phyloP scores from a whole-genome alignment of 92 coral and sea anemone genomes.

The Micromussa lordhowensis region DNA sequence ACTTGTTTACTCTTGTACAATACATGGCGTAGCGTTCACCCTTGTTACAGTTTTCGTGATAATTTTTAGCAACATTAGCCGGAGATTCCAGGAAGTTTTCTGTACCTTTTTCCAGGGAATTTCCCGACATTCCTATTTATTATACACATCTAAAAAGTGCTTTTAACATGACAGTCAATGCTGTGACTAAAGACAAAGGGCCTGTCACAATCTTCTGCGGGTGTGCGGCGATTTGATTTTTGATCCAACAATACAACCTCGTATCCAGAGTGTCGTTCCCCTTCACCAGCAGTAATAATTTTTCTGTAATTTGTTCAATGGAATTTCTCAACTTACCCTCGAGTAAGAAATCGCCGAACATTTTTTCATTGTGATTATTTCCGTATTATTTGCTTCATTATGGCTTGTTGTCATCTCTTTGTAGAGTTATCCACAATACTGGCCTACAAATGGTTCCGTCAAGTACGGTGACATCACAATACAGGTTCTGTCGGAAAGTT shows the following conservation, averaged over 20 bases:
- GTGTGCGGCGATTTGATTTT: too few relatives aligned
- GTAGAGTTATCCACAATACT: conserved; percentile 57
- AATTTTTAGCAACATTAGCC: too few relatives aligned
- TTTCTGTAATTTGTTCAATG: neutral
- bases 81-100: too few relatives aligned
- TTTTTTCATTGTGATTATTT: neutral
- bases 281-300: neutral
- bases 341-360: neutral
- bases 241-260: neutral
- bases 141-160: too few relatives aligned
- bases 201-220: too few relatives aligned
- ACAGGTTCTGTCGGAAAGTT: neutral
- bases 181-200: too few relatives aligned
- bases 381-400: neutral
- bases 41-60: too few relatives aligned
- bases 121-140: too few relatives aligned
- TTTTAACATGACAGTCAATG: too few relatives aligned
- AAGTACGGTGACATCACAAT: conserved; percentile 39
- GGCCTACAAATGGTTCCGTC: conserved; percentile 52
- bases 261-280: neutral
- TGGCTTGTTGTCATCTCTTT: neutral
- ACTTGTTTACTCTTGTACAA: neutral
- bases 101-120: too few relatives aligned
- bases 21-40: neutral
- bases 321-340: neutral